These are phyloP conservation scores for Geotrupes spiniger DNA, from an alignment of 2,888 invertebrate species.

Conservation along the genomic window DNA sequence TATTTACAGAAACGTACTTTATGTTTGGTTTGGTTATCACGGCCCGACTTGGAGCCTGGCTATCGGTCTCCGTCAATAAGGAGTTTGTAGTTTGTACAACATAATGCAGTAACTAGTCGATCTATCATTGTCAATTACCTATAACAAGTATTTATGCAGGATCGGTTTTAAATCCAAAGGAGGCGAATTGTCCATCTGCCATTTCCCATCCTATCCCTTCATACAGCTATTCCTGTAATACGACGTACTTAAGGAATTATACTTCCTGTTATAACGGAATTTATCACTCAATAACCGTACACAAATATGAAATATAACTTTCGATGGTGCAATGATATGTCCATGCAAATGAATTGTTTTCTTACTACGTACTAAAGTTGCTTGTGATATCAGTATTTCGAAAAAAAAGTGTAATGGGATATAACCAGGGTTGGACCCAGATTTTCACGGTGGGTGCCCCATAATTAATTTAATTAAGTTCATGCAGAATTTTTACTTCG, in stretches of 20 bases:
- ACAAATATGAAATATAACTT: too few species aligned
- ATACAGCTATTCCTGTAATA: constrained; percentile 15
- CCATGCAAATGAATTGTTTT: too few species aligned
- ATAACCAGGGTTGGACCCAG: too few species aligned
- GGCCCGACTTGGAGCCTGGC: constrained; percentile 22
- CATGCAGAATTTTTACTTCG: too few species aligned
- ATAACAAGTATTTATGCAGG: constrained; percentile 42
- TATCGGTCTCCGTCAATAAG: constrained; percentile 39
- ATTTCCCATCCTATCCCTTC: constrained; percentile 31
- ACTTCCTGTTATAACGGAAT: constrained; percentile 24
- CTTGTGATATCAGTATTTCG: too few species aligned
- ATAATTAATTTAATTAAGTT: too few species aligned
- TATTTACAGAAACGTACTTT: constrained; percentile 29
- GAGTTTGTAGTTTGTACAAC: constrained; percentile 41
- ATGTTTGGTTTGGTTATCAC: constrained; percentile 30
- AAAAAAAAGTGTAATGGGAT: too few species aligned
- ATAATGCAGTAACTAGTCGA: constrained; percentile 40
- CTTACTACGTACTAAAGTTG: too few species aligned
- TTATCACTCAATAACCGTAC: too few species aligned
- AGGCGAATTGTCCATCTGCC: constrained; percentile 38
- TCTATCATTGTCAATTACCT: constrained; percentile 43
- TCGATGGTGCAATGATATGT: too few species aligned
- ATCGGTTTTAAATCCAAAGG: constrained; percentile 38
- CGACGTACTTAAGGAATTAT: constrained; percentile 24
- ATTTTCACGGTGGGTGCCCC: too few species aligned